A percentile compares a stretch with the other conserved stretches of the same genome.
phyloP scores from a whole-genome alignment of 2,113 vertebrate species.

The Elephantulus edwardii region DNA sequence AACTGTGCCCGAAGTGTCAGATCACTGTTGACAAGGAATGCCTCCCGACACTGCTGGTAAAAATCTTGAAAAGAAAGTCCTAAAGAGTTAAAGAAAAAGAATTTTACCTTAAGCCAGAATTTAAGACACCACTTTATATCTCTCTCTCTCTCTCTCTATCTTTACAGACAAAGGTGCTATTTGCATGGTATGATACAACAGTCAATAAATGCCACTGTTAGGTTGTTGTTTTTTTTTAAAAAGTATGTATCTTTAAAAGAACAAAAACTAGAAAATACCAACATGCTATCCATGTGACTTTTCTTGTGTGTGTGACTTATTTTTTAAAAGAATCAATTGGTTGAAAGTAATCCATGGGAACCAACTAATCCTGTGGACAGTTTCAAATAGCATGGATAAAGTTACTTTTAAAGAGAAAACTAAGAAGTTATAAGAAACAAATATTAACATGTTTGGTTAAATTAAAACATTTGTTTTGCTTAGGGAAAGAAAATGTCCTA shows the following conservation, averaged over 20 bases:
- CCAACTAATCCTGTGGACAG: not conserved
- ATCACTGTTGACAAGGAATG: constrained; percentile 97
- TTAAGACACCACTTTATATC: not conserved
- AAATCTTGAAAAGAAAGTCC: constrained; percentile 99
- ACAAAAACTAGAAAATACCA: not conserved
- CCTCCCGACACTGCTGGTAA: constrained; percentile 97
- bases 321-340: not conserved
- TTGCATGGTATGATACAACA: not conserved
- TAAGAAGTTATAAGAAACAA: not conserved
- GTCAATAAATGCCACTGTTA: not conserved
- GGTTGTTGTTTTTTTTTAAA: not conserved
- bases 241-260: not conserved
- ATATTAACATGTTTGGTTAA: constrained; percentile 7
- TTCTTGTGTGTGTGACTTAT: not conserved
- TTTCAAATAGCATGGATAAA: not conserved
- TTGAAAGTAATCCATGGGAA: not conserved
- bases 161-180: not conserved
- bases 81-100: constrained; percentile 69
- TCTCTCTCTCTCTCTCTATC: too few relatives aligned
- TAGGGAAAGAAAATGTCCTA: not conserved
- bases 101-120: not conserved
- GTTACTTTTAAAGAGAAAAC: not conserved
- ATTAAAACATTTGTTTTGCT: constrained; percentile 25
- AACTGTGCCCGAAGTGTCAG: constrained; percentile 96
- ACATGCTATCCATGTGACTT: not conserved